Base-by-base conservation (phyloP, 2,113 vertebrate species). In the Pipra filicauda region DNA sequence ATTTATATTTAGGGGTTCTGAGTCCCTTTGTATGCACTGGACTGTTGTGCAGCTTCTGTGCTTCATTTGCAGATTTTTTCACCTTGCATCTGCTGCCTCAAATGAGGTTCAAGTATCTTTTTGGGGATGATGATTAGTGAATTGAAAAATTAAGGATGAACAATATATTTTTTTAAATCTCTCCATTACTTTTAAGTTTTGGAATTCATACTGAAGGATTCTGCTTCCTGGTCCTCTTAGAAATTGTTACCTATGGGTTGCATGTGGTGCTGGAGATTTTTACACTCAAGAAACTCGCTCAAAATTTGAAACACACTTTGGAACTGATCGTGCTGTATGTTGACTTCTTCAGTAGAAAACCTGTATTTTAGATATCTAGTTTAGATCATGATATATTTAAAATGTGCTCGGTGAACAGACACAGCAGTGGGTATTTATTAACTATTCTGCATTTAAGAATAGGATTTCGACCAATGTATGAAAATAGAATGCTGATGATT, bases 291-390 rank as follows among this genome's bases (percentile, higher is more conserved):
- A 78, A 89, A 31, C 7, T 28, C 44, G 5, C 31, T 48, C 55
- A 93, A 97, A 97, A 96, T 91, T 64, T 77, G 82, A 62, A 91
- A 43, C 26, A 39, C 33, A 33, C 77, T 71, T 95, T 66, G 64
- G 59, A 85, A 64, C 15, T 16, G 27, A 78, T 79, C 84, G 66
- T 70, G 35, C 66, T 7, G 16, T 28, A 78, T 41, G 39, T 35
- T 81, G 49, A 82, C 35, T 80, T 94, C 93, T 93, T 82, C 11
- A 70, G 57, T 28, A 78, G 57, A 87, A 96, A 88, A 48, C 12
- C 37, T 37, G 17, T 61, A 46, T 84, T 96, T 94, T 90, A 76
- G 65, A 43, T 57, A 70, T 35, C 57, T 83, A 69, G 30, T 87
- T 92, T 95, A 46, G 27, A 78, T 49, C 27, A 49, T 1, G 2